phyloP scores from a whole-genome alignment of 2,113 vertebrate species.

The Nothoprocta pentlandii region DNA sequence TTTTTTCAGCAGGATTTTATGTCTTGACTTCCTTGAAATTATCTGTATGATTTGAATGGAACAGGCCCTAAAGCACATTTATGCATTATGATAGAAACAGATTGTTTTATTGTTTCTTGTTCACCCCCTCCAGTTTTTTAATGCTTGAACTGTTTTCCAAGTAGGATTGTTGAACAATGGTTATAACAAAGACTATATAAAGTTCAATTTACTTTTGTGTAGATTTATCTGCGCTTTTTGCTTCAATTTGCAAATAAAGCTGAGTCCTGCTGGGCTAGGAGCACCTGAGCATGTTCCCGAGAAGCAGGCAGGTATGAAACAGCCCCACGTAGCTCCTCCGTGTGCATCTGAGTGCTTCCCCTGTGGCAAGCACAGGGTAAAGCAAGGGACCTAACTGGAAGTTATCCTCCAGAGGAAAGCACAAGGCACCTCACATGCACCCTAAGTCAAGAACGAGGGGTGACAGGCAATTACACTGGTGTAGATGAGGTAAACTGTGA shows the following conservation, averaged over 20 bases:
- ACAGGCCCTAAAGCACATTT: slow-evolving; percentile 49
- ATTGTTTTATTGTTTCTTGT: slow-evolving; percentile 61
- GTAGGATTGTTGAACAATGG: slow-evolving; percentile 54
- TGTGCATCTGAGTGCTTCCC: not conserved
- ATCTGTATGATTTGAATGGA: slow-evolving; percentile 53
- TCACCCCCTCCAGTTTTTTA: slow-evolving; percentile 60
- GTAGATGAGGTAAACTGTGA: not conserved
- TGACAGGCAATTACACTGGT: not conserved
- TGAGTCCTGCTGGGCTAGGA: not conserved
- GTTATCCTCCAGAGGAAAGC: not conserved
- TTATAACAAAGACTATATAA: slow-evolving; percentile 50
- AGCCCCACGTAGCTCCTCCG: not conserved
- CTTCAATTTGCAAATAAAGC: not conserved
- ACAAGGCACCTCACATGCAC: not conserved
- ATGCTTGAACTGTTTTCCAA: slow-evolving; percentile 55
- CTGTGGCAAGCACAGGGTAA: not conserved
- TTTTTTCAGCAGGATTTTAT: slow-evolving; percentile 50
- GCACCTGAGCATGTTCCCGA: not conserved
- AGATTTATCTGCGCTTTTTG: slow-evolving; percentile 3
- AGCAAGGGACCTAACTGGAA: not conserved
- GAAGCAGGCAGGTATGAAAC: not conserved
- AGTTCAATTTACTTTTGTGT: slow-evolving; percentile 54
- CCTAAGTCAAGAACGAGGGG: not conserved
- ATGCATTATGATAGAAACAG: slow-evolving; percentile 64
- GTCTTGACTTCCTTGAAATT: slow-evolving; percentile 53